Conservation (phyloP, 64 coral and sea anemone genomes). For the Stylophora pistillata region DNA sequence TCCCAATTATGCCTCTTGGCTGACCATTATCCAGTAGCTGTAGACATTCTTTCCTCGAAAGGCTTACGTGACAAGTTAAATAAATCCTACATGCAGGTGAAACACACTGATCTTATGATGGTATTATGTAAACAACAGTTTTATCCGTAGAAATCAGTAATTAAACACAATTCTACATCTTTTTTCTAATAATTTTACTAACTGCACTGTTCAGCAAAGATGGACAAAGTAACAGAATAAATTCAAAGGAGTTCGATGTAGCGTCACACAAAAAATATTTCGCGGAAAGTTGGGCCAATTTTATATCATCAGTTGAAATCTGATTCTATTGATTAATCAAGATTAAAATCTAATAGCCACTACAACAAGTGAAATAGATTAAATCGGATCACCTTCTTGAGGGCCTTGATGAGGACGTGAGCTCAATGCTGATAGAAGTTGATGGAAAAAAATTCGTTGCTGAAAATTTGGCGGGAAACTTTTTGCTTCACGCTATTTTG, state of each 20-base stretch:
- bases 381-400: neutral
- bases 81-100: too few relatives aligned
- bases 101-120: too few relatives aligned
- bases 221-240: neutral
- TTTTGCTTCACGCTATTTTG: too few relatives aligned
- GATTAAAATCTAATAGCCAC: too few relatives aligned
- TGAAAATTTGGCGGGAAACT: too few relatives aligned
- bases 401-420: neutral
- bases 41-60: too few relatives aligned
- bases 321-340: neutral
- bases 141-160: neutral
- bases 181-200: neutral
- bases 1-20: too few relatives aligned
- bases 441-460: too few relatives aligned
- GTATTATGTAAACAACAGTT: neutral
- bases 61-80: too few relatives aligned
- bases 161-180: neutral
- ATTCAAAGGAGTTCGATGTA: neutral
- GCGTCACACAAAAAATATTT: neutral
- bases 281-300: neutral
- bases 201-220: neutral
- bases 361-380: neutral
- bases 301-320: neutral
- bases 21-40: too few relatives aligned
- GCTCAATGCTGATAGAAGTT: too few relatives aligned